Percentiles rank a stretch among this genome's conserved stretches.
These are phyloP conservation scores for Leucoraja erinaceus DNA, from an alignment of 2,113 vertebrate species.

Conservation along the genomic window DNA sequence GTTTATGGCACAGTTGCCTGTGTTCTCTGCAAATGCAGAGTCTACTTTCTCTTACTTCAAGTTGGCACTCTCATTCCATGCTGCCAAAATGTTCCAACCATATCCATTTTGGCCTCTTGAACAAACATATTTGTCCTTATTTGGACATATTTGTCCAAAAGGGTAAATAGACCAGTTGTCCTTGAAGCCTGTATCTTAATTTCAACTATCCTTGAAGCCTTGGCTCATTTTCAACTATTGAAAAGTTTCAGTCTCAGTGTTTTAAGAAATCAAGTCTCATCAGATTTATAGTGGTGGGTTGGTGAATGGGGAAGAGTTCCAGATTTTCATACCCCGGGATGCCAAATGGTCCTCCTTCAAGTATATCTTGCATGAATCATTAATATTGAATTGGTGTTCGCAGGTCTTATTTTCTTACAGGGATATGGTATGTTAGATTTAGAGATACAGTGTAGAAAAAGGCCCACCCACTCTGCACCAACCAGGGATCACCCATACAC, in stretches of 20 bases:
- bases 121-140: too few relatives aligned
- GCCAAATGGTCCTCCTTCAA: not conserved
- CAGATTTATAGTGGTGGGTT: not conserved
- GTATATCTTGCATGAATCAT: not conserved
- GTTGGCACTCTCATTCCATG: not conserved
- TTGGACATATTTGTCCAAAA: too few relatives aligned
- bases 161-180: too few relatives aligned
- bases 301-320: not conserved
- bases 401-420: not conserved
- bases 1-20: not conserved
- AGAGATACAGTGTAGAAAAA: too few relatives aligned
- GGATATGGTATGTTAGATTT: not conserved
- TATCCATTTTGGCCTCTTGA: too few relatives aligned
- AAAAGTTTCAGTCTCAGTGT: not conserved
- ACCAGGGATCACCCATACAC: too few relatives aligned
- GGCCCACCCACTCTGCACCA: too few relatives aligned
- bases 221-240: too few relatives aligned
- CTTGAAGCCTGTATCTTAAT: not conserved
- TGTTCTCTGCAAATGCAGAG: not conserved
- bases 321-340: not conserved
- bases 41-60: not conserved
- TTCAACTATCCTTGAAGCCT: not conserved
- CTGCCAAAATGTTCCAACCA: not conserved
- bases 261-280: not conserved
- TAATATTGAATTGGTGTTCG: not conserved